Evolutionary conservation across 2,797 vertebrate genomes (phyloP), one percentile per base, ranked within the genome.

Genomic region (Iguana delicatissima): DNA sequence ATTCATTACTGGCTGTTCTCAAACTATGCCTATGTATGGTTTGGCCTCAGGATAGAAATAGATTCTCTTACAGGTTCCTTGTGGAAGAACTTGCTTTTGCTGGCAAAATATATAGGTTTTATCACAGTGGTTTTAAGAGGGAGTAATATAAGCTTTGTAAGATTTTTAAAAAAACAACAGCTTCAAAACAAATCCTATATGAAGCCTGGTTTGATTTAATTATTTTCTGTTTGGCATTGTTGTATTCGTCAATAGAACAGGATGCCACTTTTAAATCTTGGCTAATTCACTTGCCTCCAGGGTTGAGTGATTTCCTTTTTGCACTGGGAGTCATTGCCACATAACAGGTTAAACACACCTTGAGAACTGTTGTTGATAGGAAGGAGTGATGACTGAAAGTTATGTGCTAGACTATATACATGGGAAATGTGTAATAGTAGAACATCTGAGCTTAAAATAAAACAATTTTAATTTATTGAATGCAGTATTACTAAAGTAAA

Each of bases 181-280:
- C 88, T 89, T 10, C 57, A 79, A 90, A 85, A 90, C 81, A 94
- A 94, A 93, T 95, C 87, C 91, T 93, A 35, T 10, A 77, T 59
- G 86, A 93, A 0, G 12, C 90, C 69, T 38, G 0, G 77, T 80
- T 0, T 90, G 38, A 90, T 92, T 89, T 69, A 93, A 89, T 89
- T 90, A 91, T 73, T 86, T 83, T 79, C 73, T 10, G 59, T 52
- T 67, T 16, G 0, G 89, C 4, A 0, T 0, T 0, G 57, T 0
- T 0, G 0, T 0, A 10, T 5, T 7, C 1, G 64, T 35, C 5
- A 0, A 0, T 0, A 26, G 80, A 29, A 55, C 4, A 18, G 84
- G 7, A 29, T 87, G 69, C 67, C 72, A 74, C 89, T 69, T 83
- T 16, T 0, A 29, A 67, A 85, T 89, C 76, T 89, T 89, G 87